These are phyloP conservation scores for Steinernema carpocapsae DNA, from an alignment of 2,888 invertebrate species.

Conservation along the genomic window DNA sequence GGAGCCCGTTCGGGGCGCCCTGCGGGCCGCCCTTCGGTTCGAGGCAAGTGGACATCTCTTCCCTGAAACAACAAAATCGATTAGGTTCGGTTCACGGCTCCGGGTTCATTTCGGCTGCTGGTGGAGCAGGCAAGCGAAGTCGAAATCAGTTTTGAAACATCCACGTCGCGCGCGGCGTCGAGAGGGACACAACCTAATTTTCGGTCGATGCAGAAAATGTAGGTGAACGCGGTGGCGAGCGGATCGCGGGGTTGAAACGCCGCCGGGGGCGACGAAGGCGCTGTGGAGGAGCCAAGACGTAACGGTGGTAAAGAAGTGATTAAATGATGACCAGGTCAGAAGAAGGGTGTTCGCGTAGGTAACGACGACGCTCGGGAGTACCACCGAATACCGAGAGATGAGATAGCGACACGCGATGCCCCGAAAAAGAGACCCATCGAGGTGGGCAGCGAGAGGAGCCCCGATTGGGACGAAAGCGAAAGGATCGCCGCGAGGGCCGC, in stretches of 20 bases:
- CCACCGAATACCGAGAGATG: conserved; percentile 15
- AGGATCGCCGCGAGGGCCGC: conserved; percentile 2
- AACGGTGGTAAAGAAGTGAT: conserved; percentile 9
- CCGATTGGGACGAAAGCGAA: conserved; percentile 33
- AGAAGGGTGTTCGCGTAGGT: conserved; percentile 26
- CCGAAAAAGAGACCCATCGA: conserved; percentile 33
- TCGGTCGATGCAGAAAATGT: conserved; percentile 34
- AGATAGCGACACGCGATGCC: conserved; percentile 32
- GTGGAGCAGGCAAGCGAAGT: neutral
- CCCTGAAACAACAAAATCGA: neutral
- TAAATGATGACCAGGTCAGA: conserved; percentile 34
- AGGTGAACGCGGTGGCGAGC: neutral
- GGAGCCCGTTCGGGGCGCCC: neutral
- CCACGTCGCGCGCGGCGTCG: conserved; percentile 30
- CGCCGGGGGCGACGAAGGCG: conserved; percentile 7
- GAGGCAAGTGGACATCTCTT: conserved; percentile 35
- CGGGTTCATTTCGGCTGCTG: too few species aligned
- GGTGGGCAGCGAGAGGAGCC: neutral
- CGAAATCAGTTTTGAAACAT: conserved; percentile 35
- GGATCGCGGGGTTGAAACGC: neutral
- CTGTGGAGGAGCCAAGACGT: conserved; percentile 32
- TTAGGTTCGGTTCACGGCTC: neutral
- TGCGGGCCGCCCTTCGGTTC: conserved; percentile 19
- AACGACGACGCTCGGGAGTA: conserved; percentile 11
- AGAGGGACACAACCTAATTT: conserved; percentile 33